Percentiles rank a stretch among this genome's conserved stretches.
These are phyloP conservation scores for Oncorhynchus mykiss DNA, from an alignment of 2,113 vertebrate species.

Conservation along the genomic window DNA sequence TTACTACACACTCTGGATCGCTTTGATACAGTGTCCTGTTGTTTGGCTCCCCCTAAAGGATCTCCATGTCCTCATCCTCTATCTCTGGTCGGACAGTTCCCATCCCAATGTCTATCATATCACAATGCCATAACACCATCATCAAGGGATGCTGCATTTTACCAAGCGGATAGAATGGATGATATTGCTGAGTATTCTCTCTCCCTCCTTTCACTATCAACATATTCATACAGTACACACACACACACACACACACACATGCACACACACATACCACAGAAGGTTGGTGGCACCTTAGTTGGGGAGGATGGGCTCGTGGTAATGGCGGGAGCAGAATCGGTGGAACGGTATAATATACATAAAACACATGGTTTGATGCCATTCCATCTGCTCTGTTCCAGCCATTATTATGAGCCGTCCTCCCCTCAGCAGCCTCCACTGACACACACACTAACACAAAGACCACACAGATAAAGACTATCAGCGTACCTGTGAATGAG, in stretches of 20 bases:
- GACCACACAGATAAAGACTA: background rate
- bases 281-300: too few species aligned
- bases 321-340: too few species aligned
- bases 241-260: background rate
- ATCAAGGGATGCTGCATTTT: background rate
- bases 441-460: constrained; percentile 6
- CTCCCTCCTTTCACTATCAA: background rate
- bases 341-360: too few species aligned
- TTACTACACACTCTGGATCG: background rate
- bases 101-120: background rate
- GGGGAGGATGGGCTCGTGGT: too few species aligned
- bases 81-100: background rate
- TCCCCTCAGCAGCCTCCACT: background rate
- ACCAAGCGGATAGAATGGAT: background rate
- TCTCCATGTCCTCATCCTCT: background rate
- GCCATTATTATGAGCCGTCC: too few species aligned
- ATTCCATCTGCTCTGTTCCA: too few species aligned
- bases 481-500: constrained; percentile 87
- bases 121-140: background rate
- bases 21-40: background rate
- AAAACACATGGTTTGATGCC: too few species aligned
- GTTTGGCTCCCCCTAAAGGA: constrained; percentile 16
- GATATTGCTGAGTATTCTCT: background rate
- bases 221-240: background rate
- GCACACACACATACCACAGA: background rate